phyloP scores from a whole-genome alignment of 2,113 vertebrate genomes.

The Puffinus mauretanicus region DNA sequence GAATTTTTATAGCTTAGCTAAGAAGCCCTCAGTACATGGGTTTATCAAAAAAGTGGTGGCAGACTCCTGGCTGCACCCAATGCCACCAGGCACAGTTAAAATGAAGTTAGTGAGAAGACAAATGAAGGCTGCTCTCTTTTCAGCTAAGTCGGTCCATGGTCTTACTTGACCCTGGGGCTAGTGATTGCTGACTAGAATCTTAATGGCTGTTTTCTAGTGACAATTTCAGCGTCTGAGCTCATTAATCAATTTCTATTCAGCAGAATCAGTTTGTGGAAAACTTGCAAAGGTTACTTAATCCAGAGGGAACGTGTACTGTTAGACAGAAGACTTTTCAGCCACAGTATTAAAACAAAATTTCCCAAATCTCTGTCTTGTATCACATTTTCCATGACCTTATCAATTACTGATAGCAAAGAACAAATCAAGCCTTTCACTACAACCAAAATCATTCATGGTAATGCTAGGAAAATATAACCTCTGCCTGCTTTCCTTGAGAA shows the following conservation, averaged over 20 bases:
- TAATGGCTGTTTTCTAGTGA: conserved; percentile 59
- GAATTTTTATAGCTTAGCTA: not conserved
- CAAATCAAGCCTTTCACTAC: conserved; percentile 9
- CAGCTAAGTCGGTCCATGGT: not conserved
- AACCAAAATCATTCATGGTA: conserved; percentile 6
- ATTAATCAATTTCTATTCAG: conserved; percentile 65
- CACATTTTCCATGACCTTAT: conserved; percentile 70
- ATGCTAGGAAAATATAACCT: conserved; percentile 34
- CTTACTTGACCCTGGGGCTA: conserved; percentile 51
- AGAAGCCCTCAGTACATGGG: not conserved
- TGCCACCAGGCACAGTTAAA: not conserved
- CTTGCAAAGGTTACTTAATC: conserved; percentile 71
- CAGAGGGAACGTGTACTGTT: not conserved
- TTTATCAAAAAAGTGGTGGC: conserved; percentile 20
- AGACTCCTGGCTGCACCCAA: not conserved
- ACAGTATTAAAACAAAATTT: conserved; percentile 55
- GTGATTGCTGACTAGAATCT: conserved; percentile 41
- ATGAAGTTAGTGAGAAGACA: conserved; percentile 46
- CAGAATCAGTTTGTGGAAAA: conserved; percentile 66
- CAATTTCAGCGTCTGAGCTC: conserved; percentile 61
- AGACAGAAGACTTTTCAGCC: conserved; percentile 66
- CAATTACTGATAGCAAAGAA: conserved; percentile 64
- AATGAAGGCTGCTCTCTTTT: conserved; percentile 9
- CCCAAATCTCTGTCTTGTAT: conserved; percentile 33
- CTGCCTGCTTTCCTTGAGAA: not conserved